Evolutionary conservation across 2,797 vertebrate species (phyloP).

Genomic region (Trachops cirrhosus): DNA sequence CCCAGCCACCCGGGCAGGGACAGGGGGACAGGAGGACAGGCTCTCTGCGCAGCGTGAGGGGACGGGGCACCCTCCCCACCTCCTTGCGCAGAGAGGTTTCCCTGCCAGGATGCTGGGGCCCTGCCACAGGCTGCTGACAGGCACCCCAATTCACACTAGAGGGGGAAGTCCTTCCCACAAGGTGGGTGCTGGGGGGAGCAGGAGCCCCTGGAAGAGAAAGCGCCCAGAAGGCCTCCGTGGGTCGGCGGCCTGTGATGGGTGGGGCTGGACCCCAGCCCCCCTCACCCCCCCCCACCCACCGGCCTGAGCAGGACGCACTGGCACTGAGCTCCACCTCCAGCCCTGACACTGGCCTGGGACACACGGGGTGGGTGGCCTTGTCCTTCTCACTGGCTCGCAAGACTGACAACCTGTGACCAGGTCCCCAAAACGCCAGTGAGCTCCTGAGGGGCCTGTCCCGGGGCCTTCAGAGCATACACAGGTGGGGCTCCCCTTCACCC

Average conservation of each 20-base stretch:
- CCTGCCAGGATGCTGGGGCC: neutral
- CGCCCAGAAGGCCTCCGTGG: fast-evolving
- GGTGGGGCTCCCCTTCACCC: neutral
- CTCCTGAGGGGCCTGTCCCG: neutral
- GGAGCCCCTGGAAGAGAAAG: neutral
- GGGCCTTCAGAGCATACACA: neutral
- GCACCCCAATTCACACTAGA: neutral
- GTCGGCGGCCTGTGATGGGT: neutral
- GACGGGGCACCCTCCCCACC: neutral
- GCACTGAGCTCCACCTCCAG: neutral
- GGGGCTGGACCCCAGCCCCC: neutral
- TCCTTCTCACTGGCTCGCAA: neutral
- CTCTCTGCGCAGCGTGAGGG: too few relatives aligned
- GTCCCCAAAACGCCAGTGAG: neutral
- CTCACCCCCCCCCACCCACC: too few relatives aligned
- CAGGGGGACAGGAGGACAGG: too few relatives aligned
- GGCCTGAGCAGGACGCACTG: fast-evolving
- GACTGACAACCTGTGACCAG: neutral
- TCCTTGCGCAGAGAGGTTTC: neutral
- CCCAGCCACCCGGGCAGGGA: neutral
- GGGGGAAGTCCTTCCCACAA: neutral
- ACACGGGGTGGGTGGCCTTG: too few relatives aligned
- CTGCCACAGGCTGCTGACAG: neutral
- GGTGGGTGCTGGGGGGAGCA: neutral
- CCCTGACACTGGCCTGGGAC: neutral